Conservation (phyloP, 2,797 vertebrate species). For the Pangasius mekongensis region DNA sequence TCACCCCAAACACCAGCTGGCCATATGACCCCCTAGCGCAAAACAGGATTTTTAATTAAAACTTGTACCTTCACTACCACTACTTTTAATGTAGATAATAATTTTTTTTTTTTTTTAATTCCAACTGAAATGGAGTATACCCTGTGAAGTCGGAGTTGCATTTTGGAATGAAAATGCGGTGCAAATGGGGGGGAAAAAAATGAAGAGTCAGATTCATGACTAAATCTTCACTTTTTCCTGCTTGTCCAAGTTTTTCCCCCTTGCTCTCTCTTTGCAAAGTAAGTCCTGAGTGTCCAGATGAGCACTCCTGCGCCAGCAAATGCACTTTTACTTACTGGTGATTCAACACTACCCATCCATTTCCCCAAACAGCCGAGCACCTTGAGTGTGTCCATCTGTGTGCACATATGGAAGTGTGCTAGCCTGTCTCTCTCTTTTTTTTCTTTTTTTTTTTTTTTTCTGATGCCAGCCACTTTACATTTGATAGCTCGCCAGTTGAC, state of each 20-base stretch:
- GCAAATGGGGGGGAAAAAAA: not conserved
- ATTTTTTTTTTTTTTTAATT: not conserved
- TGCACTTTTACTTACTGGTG: constrained; percentile 43
- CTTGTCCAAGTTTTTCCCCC: not conserved
- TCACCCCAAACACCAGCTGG: constrained; percentile 51
- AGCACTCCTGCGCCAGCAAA: constrained; percentile 28
- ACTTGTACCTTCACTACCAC: constrained; percentile 34
- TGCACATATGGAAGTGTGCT: constrained; percentile 32
- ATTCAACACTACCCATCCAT: constrained; percentile 36
- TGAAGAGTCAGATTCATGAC: not conserved
- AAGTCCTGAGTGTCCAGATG: constrained; percentile 20
- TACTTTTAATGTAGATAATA: constrained; percentile 37
- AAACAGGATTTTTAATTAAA: constrained; percentile 53
- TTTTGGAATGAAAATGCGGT: not conserved
- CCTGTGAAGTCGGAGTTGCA: constrained; percentile 10
- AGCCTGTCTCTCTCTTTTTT: not conserved
- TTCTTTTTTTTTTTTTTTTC: constrained; percentile 6
- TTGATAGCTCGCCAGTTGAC: constrained; percentile 48
- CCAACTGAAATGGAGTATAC: constrained; percentile 12
- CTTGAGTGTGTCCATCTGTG: constrained; percentile 33
- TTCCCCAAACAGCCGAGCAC: constrained; percentile 30
- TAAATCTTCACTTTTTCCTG: constrained; percentile 9
- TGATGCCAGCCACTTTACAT: constrained; percentile 49
- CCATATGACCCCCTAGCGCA: constrained; percentile 42
- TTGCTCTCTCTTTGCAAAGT: constrained; percentile 6